A percentile compares a stretch with the other conserved stretches of the same genome.
Conservation (phyloP, 2,113 vertebrate species). For the Microcebus jonahi region DNA sequence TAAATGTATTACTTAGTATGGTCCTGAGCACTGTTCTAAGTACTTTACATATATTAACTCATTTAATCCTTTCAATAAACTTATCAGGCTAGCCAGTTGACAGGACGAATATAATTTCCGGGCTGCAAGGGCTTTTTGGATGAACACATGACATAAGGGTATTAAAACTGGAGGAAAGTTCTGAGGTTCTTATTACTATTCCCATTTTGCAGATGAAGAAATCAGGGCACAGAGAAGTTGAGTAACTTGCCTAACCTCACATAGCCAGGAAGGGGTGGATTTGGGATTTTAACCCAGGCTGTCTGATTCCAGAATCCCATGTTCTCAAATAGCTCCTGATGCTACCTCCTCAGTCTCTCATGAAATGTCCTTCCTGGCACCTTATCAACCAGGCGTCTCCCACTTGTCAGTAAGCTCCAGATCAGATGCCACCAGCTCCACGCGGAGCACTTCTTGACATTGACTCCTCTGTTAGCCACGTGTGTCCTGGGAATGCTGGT, state of each 20-base stretch:
- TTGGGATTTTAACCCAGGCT: background rate
- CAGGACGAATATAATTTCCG: constrained; percentile 66
- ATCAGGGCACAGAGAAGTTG: background rate
- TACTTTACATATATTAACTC: background rate
- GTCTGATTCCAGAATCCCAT: background rate
- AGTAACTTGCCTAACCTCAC: background rate
- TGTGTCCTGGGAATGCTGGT: background rate
- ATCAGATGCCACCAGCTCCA: background rate
- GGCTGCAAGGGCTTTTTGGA: constrained; percentile 59
- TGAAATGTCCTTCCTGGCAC: background rate
- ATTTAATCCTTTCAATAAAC: background rate
- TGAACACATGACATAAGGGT: constrained; percentile 62
- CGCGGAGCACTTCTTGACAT: background rate
- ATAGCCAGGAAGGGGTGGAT: background rate
- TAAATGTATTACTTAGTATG: too few relatives aligned
- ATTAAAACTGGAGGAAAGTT: constrained; percentile 52
- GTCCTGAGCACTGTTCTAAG: background rate
- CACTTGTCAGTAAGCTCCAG: background rate
- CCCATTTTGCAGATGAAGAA: background rate
- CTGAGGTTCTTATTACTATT: background rate
- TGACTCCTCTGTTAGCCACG: background rate
- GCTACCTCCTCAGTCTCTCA: background rate
- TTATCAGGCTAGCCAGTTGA: constrained; percentile 63
- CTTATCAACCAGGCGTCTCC: background rate
- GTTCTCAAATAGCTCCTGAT: background rate